phyloP scores from a whole-genome alignment of 2,113 vertebrate genomes.

The Butorides virescens region DNA sequence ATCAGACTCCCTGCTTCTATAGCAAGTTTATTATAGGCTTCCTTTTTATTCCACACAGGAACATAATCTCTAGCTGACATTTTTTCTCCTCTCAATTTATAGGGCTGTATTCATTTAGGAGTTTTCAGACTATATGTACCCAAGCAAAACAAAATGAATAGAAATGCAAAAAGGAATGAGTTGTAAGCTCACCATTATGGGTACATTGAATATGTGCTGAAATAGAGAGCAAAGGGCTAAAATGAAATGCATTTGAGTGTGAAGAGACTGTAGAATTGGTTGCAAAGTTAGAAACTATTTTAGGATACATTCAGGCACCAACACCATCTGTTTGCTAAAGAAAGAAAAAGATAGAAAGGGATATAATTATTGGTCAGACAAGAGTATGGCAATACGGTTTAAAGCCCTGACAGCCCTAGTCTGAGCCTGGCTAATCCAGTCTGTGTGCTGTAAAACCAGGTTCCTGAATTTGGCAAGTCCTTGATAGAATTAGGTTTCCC shows the following conservation, averaged over 20 bases:
- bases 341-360: not conserved
- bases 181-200: not conserved
- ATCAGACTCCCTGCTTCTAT: constrained; percentile 19
- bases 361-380: not conserved
- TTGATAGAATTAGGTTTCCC: not conserved
- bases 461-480: not conserved
- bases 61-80: not conserved
- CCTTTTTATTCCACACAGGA: not conserved
- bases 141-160: not conserved
- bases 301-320: not conserved
- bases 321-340: not conserved
- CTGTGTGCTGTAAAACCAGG: not conserved
- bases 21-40: constrained; percentile 29
- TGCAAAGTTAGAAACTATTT: not conserved
- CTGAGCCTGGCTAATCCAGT: not conserved
- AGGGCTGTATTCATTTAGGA: not conserved
- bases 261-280: not conserved
- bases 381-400: not conserved
- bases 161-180: not conserved
- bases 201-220: not conserved
- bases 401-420: not conserved
- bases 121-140: not conserved
- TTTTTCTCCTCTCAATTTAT: not conserved
- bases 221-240: not conserved
- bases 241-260: not conserved